phyloP scores from a whole-genome alignment of 2,888 invertebrate species.

The Archips crataeganus region DNA sequence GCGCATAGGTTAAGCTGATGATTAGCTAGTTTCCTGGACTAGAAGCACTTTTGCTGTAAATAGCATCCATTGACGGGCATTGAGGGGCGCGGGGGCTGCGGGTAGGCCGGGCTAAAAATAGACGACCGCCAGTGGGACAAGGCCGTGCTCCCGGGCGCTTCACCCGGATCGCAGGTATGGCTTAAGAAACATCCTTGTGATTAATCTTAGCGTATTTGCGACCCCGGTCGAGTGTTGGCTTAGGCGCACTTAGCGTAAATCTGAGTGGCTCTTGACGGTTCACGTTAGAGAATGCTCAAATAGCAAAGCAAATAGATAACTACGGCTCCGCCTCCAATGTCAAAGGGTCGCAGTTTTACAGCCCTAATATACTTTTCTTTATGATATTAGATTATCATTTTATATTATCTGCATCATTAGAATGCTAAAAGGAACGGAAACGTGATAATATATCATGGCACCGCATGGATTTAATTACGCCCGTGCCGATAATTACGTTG shows the following conservation, averaged over 20 bases:
- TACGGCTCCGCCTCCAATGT: conserved; percentile 40
- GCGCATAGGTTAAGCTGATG: conserved; percentile 20
- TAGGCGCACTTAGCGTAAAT: conserved; percentile 63
- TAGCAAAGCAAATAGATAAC: conserved; percentile 41
- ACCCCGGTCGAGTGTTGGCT: conserved; percentile 62
- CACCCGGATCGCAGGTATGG: conserved; percentile 66
- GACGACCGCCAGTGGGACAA: conserved; percentile 79
- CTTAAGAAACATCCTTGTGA: conserved; percentile 72
- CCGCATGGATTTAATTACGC: conserved; percentile 37
- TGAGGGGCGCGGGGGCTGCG: conserved; percentile 53
- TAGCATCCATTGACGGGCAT: conserved; percentile 73
- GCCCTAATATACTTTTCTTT: neutral
- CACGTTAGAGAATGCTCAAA: conserved; percentile 46
- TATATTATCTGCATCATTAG: conserved; percentile 1
- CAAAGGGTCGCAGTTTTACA: conserved; percentile 4
- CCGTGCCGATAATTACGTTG: conserved; percentile 37
- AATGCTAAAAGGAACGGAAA: conserved; percentile 16
- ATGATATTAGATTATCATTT: conserved; percentile 18
- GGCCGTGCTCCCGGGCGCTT: conserved; percentile 69
- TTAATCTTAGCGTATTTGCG: conserved; percentile 73
- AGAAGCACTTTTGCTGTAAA: conserved; percentile 66
- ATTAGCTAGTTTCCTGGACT: conserved; percentile 50
- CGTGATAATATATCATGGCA: conserved; percentile 25
- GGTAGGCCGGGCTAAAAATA: conserved; percentile 73
- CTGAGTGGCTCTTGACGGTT: conserved; percentile 55